Evolutionary conservation across 2,113 vertebrate species (phyloP).

Genomic region (Brienomyrus longianalis): DNA sequence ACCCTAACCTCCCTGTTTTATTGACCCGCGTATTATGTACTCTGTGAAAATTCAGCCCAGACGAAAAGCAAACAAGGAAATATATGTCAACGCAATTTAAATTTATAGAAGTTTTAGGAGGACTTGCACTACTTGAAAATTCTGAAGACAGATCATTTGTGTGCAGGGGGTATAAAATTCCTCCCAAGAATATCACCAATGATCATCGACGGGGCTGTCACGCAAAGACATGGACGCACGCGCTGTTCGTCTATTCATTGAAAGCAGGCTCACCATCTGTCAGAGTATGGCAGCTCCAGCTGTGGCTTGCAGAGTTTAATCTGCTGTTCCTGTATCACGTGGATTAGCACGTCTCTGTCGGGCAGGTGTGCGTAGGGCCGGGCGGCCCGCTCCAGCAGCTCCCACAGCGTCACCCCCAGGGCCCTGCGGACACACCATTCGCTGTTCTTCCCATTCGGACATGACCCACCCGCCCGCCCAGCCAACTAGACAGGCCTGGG

Average conservation of each 20-base stretch:
- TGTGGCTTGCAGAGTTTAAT: conserved; percentile 63
- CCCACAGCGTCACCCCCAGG: conserved; percentile 65
- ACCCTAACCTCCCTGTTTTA: background rate
- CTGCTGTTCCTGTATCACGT: conserved; percentile 66
- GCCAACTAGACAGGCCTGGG: background rate
- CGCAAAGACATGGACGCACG: background rate
- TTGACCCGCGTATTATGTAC: background rate
- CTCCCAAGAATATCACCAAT: background rate
- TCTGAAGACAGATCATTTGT: background rate
- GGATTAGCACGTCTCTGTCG: conserved; percentile 68
- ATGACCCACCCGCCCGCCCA: background rate
- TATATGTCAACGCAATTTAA: background rate
- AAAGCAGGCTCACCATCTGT: conserved; percentile 58
- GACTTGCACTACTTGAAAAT: background rate
- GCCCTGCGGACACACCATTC: conserved; percentile 55
- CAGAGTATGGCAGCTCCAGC: conserved; percentile 67
- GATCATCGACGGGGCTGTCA: background rate
- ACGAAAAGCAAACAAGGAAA: background rate
- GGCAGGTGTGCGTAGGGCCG: conserved; percentile 70
- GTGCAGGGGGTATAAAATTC: background rate
- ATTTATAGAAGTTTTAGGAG: background rate
- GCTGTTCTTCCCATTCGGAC: background rate
- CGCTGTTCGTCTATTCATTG: background rate
- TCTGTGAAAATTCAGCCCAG: background rate
- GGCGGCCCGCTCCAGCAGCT: conserved; percentile 59